These are phyloP conservation scores for Araneus ventricosus DNA, from an alignment of 1,140 invertebrate genomes.

Conservation along the genomic window DNA sequence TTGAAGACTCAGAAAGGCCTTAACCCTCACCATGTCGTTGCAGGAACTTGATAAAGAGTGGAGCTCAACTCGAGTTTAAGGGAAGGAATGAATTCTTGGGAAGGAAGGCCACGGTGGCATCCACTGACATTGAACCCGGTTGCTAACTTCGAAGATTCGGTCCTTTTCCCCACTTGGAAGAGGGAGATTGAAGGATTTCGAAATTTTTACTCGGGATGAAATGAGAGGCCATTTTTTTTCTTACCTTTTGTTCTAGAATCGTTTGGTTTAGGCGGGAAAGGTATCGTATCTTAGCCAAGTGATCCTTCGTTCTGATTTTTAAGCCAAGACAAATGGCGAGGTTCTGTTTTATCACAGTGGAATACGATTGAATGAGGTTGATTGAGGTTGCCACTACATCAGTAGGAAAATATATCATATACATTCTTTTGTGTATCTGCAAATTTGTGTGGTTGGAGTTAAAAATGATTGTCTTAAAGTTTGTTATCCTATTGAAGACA, in stretches of 20 bases:
- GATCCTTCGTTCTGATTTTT: not conserved
- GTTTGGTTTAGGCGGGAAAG: not conserved
- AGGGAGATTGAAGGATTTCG: slow-evolving; percentile 16
- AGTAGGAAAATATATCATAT: too few species aligned
- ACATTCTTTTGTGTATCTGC: too few species aligned
- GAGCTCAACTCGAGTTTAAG: slow-evolving; percentile 66
- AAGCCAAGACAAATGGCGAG: not conserved
- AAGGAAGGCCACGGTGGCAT: not conserved
- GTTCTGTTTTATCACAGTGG: not conserved
- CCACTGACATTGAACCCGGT: slow-evolving; percentile 68
- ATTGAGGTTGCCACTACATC: not conserved
- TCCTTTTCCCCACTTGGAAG: not conserved
- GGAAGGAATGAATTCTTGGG: slow-evolving; percentile 56
- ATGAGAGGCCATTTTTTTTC: not conserved
- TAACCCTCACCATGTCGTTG: slow-evolving; percentile 20
- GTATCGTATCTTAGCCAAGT: not conserved
- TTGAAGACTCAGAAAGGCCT: slow-evolving; percentile 65
- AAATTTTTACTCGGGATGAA: not conserved
- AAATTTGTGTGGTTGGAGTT: too few species aligned
- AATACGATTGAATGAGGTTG: not conserved
- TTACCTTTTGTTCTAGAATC: not conserved
- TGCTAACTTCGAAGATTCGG: not conserved
- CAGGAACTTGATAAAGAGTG: slow-evolving; percentile 67
- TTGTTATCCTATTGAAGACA: too few species aligned
- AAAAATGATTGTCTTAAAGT: too few species aligned